A percentile compares a stretch with the other conserved stretches of the same genome.
These are phyloP conservation scores for Neofelis nebulosa DNA, from an alignment of 2,113 vertebrate genomes.

Conservation along the genomic window DNA sequence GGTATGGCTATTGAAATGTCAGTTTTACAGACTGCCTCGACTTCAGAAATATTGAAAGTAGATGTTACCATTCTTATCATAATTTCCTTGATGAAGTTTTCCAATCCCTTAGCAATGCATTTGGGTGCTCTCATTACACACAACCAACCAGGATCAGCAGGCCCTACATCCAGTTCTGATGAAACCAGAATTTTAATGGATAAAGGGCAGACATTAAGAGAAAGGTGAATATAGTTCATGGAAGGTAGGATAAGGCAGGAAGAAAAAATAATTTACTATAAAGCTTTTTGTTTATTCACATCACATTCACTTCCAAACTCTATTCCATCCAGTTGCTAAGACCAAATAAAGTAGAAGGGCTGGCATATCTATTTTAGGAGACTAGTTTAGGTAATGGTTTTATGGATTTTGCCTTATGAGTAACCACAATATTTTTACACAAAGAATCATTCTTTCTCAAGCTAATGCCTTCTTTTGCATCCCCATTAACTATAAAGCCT, in stretches of 20 bases:
- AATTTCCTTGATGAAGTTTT: neutral
- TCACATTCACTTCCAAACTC: neutral
- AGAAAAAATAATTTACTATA: neutral
- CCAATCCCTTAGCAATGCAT: neutral
- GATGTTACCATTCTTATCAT: neutral
- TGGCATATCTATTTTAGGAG: neutral
- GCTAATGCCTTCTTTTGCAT: neutral
- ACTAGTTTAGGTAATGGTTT: neutral
- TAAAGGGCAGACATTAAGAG: neutral
- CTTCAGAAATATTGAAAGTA: neutral
- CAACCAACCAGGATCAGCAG: neutral
- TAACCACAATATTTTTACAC: conserved; percentile 35
- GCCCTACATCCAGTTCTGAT: neutral
- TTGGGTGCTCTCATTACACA: neutral
- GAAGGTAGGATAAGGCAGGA: neutral
- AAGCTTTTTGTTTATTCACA: neutral
- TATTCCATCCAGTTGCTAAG: neutral
- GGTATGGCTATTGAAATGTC: neutral
- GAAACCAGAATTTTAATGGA: neutral
- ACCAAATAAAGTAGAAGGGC: neutral
- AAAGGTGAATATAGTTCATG: neutral
- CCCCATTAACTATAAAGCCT: conserved; percentile 21
- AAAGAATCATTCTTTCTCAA: conserved; percentile 11
- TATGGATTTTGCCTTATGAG: neutral
- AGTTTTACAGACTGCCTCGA: neutral